Evolutionary conservation across 2,888 invertebrate genomes (phyloP).

Genomic region (Hermaeophaga mercurialis): DNA sequence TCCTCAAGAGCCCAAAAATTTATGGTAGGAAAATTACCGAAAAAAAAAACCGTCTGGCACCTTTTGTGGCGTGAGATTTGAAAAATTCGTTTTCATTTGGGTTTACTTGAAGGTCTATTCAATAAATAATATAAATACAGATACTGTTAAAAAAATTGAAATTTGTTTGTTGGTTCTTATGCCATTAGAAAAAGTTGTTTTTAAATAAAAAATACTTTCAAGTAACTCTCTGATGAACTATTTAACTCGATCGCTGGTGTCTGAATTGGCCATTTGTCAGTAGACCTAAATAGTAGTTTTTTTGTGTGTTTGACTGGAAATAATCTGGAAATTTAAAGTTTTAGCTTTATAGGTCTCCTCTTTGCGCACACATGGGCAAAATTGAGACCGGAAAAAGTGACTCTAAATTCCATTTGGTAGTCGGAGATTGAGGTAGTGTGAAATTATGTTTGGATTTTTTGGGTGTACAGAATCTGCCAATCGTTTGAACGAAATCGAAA

Average conservation of each 20-base stretch:
- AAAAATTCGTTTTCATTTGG: not conserved
- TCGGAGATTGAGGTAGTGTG: slow-evolving; percentile 23
- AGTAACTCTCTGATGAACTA: slow-evolving; percentile 11
- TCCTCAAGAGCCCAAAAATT: slow-evolving; percentile 37
- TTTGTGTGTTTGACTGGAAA: slow-evolving; percentile 48
- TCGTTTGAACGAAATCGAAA: slow-evolving; percentile 8
- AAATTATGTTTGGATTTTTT: slow-evolving; percentile 22
- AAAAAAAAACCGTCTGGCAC: not conserved
- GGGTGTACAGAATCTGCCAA: slow-evolving; percentile 24
- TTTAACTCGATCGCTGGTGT: slow-evolving; percentile 19
- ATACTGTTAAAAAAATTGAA: too few relatives aligned
- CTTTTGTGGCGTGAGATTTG: not conserved
- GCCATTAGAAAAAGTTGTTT: too few relatives aligned
- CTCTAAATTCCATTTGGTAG: slow-evolving; percentile 47
- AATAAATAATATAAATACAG: not conserved
- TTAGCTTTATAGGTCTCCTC: slow-evolving; percentile 84
- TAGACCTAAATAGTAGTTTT: slow-evolving; percentile 39
- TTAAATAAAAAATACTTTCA: slow-evolving; percentile 25
- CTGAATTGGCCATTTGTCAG: slow-evolving; percentile 38
- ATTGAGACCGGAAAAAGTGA: slow-evolving; percentile 61
- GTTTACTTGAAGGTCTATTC: not conserved
- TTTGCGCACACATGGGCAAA: slow-evolving; percentile 77
- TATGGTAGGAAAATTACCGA: slow-evolving; percentile 33
- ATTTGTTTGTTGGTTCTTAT: too few relatives aligned
- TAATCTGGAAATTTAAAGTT: slow-evolving; percentile 50